Percentiles rank a stretch among this genome's conserved stretches.
phyloP scores from a whole-genome alignment of 1,140 invertebrate species.

The Drosophila lini region DNA sequence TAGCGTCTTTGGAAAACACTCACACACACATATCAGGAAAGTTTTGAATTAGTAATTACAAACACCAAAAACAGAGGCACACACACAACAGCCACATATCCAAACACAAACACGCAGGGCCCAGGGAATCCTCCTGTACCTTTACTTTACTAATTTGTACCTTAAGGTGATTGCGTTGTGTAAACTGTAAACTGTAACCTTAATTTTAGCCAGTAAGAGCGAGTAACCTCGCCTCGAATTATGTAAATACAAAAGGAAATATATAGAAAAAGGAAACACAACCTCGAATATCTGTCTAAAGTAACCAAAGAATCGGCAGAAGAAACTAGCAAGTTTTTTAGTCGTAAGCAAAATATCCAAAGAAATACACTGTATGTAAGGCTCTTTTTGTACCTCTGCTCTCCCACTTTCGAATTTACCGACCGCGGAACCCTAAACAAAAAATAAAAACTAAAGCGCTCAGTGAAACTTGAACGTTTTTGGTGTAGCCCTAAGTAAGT shows the following conservation, averaged over 20 bases:
- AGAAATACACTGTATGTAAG: constrained; percentile 38
- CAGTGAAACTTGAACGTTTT: constrained; percentile 67
- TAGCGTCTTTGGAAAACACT: constrained; percentile 35
- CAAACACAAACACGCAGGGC: constrained; percentile 16
- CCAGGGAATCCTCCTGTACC: constrained; percentile 48
- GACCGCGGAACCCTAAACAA: constrained; percentile 36
- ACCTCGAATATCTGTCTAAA: constrained; percentile 24
- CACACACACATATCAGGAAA: constrained; percentile 62
- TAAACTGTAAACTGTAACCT: constrained; percentile 23
- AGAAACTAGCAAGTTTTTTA: constrained; percentile 38
- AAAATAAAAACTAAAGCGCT: constrained; percentile 37
- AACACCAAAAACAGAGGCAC: constrained; percentile 10
- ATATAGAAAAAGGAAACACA: constrained; percentile 3
- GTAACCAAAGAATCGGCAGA: constrained; percentile 14
- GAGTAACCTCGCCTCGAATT: constrained; percentile 37
- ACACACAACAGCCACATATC: constrained; percentile 39
- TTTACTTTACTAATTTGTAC: constrained; percentile 53
- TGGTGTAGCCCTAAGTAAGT: constrained; percentile 45
- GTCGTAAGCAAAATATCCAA: constrained; percentile 39
- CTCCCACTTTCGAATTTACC: constrained; percentile 79
- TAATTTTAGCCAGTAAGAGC: constrained; percentile 19
- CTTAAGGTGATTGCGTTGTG: constrained; percentile 46
- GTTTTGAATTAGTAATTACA: constrained; percentile 49
- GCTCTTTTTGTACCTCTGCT: constrained; percentile 79
- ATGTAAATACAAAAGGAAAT: constrained; percentile 38